Percentiles rank a stretch among this genome's conserved stretches.
These are phyloP conservation scores for Chrysemys picta DNA, from an alignment of 2,113 vertebrate species.

Conservation along the genomic window DNA sequence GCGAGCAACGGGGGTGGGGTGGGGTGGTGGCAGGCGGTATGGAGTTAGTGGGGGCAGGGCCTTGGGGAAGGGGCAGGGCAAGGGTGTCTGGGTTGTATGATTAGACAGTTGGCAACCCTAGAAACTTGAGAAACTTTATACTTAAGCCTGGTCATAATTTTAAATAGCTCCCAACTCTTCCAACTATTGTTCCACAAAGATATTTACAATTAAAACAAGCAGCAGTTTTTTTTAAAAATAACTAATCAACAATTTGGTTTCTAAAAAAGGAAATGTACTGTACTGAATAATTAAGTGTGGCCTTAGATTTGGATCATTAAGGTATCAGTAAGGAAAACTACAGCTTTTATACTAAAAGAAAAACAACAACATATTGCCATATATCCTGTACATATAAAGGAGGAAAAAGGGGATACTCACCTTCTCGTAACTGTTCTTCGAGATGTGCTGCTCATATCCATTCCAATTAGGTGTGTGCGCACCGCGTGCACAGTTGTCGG, in stretches of 20 bases:
- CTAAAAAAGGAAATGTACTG: not conserved
- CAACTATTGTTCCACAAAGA: not conserved
- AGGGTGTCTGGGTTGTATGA: no score
- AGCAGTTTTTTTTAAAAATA: not conserved
- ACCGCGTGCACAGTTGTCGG: no score
- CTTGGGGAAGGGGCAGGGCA: no score
- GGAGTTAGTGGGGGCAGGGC: no score
- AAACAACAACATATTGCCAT: not conserved
- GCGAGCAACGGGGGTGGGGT: no score
- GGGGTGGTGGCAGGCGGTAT: no score
- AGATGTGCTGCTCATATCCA: no score
- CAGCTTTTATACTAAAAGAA: not conserved
- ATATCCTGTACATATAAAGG: not conserved
- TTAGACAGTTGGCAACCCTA: not conserved
- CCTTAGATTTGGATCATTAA: not conserved
- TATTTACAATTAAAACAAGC: not conserved
- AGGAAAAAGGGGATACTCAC: not conserved
- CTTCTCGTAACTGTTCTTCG: no score
- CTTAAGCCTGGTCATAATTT: not conserved
- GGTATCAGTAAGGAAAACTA: not conserved
- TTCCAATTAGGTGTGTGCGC: no score
- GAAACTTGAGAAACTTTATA: not conserved
- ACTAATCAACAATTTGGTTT: not conserved
- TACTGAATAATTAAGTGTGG: not conserved
- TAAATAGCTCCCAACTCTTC: not conserved